These are phyloP conservation scores for Neodiprion pinetum DNA, from an alignment of 1,140 invertebrate species.

Conservation along the genomic window DNA sequence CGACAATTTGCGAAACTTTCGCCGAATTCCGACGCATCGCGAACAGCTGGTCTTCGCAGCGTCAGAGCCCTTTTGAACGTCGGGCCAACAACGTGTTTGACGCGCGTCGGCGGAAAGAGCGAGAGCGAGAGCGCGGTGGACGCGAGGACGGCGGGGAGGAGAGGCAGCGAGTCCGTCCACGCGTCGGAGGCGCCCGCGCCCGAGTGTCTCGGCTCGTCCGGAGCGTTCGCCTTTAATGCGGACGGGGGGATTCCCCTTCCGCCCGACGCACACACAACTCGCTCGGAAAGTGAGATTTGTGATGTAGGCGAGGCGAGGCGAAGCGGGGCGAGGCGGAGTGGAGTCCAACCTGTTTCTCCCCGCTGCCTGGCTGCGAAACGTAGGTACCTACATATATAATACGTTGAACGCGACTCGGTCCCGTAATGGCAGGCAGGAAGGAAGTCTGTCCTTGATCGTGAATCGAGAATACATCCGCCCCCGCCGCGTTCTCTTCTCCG, in stretches of 20 bases:
- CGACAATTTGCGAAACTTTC: too few relatives aligned
- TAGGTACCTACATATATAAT: neutral
- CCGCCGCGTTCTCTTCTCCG: neutral
- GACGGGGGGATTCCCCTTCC: conserved; percentile 3
- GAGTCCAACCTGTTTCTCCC: neutral
- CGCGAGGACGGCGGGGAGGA: neutral
- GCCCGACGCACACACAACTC: neutral
- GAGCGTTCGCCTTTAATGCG: neutral
- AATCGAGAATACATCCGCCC: neutral
- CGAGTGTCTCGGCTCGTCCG: neutral
- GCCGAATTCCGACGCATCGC: too few relatives aligned
- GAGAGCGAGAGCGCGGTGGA: neutral
- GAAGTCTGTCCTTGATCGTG: conserved; percentile 1
- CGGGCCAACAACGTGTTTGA: neutral
- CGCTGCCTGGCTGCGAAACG: neutral
- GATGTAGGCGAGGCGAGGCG: neutral
- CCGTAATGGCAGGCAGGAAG: conserved; percentile 6
- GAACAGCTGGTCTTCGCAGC: too few relatives aligned
- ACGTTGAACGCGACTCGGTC: neutral
- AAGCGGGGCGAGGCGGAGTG: neutral
- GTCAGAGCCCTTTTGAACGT: neutral
- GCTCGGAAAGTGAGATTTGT: conserved; percentile 4
- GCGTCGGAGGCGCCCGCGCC: neutral
- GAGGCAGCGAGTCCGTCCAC: neutral
- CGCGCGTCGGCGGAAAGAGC: neutral